Percentiles rank a stretch among this genome's conserved stretches.
These are phyloP conservation scores for Cryptophagus acutangulus DNA, from an alignment of 2,888 invertebrate species.

Conservation along the genomic window DNA sequence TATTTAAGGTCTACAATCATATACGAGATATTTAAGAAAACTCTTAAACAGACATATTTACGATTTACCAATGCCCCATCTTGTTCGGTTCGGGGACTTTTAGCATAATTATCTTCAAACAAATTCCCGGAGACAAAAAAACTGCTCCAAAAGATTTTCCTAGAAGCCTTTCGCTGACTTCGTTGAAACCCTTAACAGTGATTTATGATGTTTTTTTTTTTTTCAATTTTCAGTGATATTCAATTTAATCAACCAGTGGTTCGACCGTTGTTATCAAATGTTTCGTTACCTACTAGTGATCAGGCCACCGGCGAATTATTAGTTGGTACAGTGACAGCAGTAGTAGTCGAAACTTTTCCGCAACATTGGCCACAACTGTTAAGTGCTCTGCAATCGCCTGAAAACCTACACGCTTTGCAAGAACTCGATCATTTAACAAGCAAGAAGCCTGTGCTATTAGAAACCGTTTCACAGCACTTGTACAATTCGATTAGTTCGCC, in stretches of 20 bases:
- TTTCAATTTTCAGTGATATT: constrained; percentile 48
- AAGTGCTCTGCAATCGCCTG: constrained; percentile 47
- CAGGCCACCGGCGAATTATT: constrained; percentile 45
- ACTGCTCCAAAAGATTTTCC: too few species aligned
- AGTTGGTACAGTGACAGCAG: constrained; percentile 49
- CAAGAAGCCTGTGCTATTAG: constrained; percentile 63
- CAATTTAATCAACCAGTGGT: constrained; percentile 56
- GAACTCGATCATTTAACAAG: constrained; percentile 71
- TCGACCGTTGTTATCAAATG: constrained; percentile 57
- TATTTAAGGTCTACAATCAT: too few species aligned
- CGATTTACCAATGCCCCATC: too few species aligned
- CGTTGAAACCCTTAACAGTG: constrained; percentile 1
- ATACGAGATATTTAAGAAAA: too few species aligned
- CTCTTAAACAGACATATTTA: too few species aligned
- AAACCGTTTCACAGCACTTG: constrained; percentile 59
- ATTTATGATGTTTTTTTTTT: constrained; percentile 6
- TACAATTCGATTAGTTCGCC: constrained; percentile 61
- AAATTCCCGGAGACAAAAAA: too few species aligned
- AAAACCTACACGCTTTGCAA: constrained; percentile 59
- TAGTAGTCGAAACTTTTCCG: constrained; percentile 46
- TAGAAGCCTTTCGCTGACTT: too few species aligned
- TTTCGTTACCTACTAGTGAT: constrained; percentile 47
- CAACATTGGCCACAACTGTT: constrained; percentile 52
- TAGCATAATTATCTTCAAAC: too few species aligned
- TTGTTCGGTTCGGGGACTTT: too few species aligned